Percentiles rank a stretch among this genome's conserved stretches.
Evolutionary conservation across 2,888 invertebrate species (phyloP).

Genomic region (Cheilosia vernalis): DNA sequence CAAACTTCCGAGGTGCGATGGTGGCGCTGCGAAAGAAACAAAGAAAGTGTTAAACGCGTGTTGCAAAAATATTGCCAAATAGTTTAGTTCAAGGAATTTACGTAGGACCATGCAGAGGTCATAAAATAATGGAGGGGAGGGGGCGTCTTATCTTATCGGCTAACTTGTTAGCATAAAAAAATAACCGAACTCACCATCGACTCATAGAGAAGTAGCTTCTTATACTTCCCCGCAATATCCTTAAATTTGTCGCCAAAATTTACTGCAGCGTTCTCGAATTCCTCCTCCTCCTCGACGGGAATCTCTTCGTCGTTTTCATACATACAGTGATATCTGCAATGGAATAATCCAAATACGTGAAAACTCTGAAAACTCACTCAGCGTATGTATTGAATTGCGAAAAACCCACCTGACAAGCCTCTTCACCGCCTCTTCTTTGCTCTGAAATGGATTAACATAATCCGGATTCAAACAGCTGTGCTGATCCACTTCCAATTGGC

Average conservation of each 20-base stretch:
- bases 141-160: no score
- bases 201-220: constrained; percentile 89
- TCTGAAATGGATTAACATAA: constrained; percentile 88
- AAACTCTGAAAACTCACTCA: not conserved
- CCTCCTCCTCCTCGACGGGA: constrained; percentile 87
- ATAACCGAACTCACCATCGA: constrained; percentile 87
- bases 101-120: no score
- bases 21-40: constrained; percentile 85
- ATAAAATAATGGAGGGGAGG: no score
- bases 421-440: constrained; percentile 90
- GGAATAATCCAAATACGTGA: not conserved
- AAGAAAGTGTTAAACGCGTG: not conserved
- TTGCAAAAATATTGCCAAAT: not conserved
- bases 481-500: constrained; percentile 90
- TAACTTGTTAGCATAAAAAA: not conserved
- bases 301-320: constrained; percentile 86
- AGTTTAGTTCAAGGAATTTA: not conserved
- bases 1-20: constrained; percentile 90
- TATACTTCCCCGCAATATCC: constrained; percentile 89
- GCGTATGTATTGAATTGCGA: no score
- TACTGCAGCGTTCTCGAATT: constrained; percentile 88
- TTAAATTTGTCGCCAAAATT: constrained; percentile 89
- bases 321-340: constrained; percentile 88
- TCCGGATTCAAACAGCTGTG: constrained; percentile 90
- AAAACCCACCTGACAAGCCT: constrained; percentile 85